Base-by-base conservation (phyloP, 2,113 vertebrate species). In the Halcyon senegalensis region DNA sequence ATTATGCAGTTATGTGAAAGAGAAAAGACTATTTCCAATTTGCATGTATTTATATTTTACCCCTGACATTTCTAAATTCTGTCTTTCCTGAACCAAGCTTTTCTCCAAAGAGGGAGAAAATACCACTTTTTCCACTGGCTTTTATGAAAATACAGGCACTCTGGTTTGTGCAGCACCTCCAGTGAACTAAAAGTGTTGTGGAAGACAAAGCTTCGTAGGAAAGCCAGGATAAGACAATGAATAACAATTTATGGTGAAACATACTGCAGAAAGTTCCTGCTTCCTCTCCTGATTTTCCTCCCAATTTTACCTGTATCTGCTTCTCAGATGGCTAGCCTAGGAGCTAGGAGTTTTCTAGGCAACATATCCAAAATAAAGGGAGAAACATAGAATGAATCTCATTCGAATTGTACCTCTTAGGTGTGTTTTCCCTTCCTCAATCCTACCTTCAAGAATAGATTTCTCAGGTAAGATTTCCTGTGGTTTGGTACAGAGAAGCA, bases 1-100 rank as follows among this genome's bases (percentile, higher is more conserved):
- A 53, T 72, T 81, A 68, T n/a, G 51, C 51, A 84, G 69, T 82
- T 94, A 62, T 15, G 75, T 46, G 90, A 95, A 87, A 95, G 77
- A 84, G 56, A 48, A 93, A 89, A 94, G 55, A 77, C 53, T 79
- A 91, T 94, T 87, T 92, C 77, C 69, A 94, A 25, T 96, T 92
- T 48, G 53, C 81, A 89, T 77, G 50, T 89, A 92, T 91, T 94
- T 82, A 76, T 87, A 91, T 74, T 87, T 87, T 88, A 80, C 44
- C 53, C 44, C 77, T 84, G 77, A 91, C 58, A 80, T 85, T 95
- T 94, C 66, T 84, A 87, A 95, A 88, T 53, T 92, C 51, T 66
- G 56, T 74, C 41, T 90, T 95, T 41, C 48, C 66, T 23, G 43
- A 84, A 90, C 62, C 73, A 89, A 94, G 48, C 14, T 55, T 39